Evolutionary conservation across 2,888 invertebrate species (phyloP), one percentile per base, ranked within the genome.

Genomic region (Arctia plantaginis): DNA sequence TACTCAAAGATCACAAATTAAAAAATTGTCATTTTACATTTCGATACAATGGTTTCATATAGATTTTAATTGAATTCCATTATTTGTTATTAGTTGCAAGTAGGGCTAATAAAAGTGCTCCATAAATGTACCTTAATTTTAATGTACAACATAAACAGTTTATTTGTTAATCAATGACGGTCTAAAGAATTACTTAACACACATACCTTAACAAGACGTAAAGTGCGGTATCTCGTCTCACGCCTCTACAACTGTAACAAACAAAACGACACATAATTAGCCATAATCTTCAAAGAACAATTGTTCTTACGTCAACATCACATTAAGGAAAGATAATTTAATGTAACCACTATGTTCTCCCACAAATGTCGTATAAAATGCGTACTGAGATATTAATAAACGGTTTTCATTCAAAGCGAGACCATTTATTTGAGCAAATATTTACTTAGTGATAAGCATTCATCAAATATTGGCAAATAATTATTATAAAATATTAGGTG

Each of bases 141-240:
- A 1, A 15, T 44, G 15, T 44, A 44, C 44, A 44, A 15, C 44
- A 44, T 39, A 39, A 30, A 30, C 30, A 15, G 18, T 62, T 30
- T 0, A 30, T 59, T 59, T 2, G 4, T 6, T 18, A 13, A 62
- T 30, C 18, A 66, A 12, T n/a, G 30, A 30, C n/a, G 30, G 20
- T 30, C 7, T 30, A 33, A 66, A 55, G n/a, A 13, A 55, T 55
- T 15, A 27, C 59, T 12, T 33, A 30, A 2, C 20, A 59, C 30
- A 68, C 76, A 27, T 82, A 84, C 83, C 83, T 84, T 80, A 81
- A 66, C 80, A 66, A 73, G 80, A 73, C 81, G 68, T 81, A 59
- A 73, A 76, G 12, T 35, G 78, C 67, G 71, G 39, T 51, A 20
- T 73, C 75, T 65, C 71, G 64, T 33, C 51, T 62, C 67, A 8